Base-by-base conservation (phyloP, 2,113 vertebrate species). In the Esox niger region DNA sequence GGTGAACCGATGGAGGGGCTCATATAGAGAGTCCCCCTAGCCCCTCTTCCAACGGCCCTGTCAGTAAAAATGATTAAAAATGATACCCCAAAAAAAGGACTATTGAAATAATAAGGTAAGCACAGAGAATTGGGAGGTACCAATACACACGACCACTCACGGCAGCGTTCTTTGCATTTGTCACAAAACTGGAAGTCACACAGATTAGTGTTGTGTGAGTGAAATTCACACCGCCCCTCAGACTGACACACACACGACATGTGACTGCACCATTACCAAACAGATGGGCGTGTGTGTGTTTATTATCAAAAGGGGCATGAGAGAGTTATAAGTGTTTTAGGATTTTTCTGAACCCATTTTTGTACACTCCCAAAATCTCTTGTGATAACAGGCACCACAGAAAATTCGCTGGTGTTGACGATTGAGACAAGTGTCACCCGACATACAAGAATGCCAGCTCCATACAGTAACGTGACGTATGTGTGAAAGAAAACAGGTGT, bases 271-370 rank as follows among this genome's bases (percentile, higher is more conserved):
- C 54, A 62, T 15, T 20, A 64, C 60, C 57, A 17, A 43, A 15
- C 38, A 70, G 54, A 63, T 33, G 30, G n/a, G 10, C 31, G 27
- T 30, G 27, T 30, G 58, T 61, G 58, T 5, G n/a, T 61, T 29
- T 23, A 55, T 55, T 56, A 25, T 21, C 38, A 1, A 21, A 32
- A 33, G 29, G 49, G 73, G 66, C 82, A 74, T 43, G 13, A 10
- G 11, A 43, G 81, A 20, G 64, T n/a, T 62, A 76, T 85, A 79
- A 65, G 73, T n/a, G n/a, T n/a, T n/a, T n/a, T n/a, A n/a, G n/a
- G n/a, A n/a, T n/a, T n/a, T n/a, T n/a, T n/a, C n/a, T n/a, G n/a
- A n/a, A n/a, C n/a, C n/a, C n/a, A n/a, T n/a, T n/a, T n/a, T n/a
- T n/a, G n/a, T n/a, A n/a, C n/a, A n/a, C n/a, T n/a, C n/a, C n/a